Evolutionary conservation across 2,888 invertebrate genomes (phyloP), one percentile per base, ranked within the genome.

Genomic region (Callinectes sapidus): DNA sequence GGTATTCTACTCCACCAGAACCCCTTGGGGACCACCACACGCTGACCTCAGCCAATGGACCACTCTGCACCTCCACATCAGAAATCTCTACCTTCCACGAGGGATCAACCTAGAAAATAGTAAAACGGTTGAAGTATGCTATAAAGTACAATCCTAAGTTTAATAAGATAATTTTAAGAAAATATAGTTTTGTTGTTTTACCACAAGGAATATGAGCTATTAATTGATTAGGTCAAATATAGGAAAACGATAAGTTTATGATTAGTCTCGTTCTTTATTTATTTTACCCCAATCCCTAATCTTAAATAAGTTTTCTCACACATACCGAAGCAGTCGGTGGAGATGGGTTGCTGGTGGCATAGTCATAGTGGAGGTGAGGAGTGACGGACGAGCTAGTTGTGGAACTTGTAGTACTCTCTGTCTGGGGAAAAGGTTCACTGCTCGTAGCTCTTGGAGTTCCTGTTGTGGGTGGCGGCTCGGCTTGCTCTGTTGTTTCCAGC

Each of bases 21-120:
- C 92, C 92, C 18, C 92, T 88, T 14, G 90, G 61, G 28, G 39
- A 89, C 92, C 92, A 93, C 66, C 66, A 42, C 48, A 93, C 89
- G 5, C n/a, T 54, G 14, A 93, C 92, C 85, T 89, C 92, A 1
- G 92, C 92, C 48, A 92, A 39, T 6, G 48, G 77, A 39, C 90
- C 92, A 5, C 28, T 48, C 5, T 90, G 66, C 3, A 93, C 89
- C 32, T 81, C 87, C 89, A 93, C 71, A 8, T 88, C 87, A 55
- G 88, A 61, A 5, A 93, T 48, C 18, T 91, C 61, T 18, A 91
- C n/a, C 39, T 81, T 77, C 92, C 92, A 93, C 1, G 92, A 90
- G 16, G 89, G 85, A 91, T 93, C 92, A 81, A 93, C 86, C 92
- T 93, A 48, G 1, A 92, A 66, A n/a, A 2, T 1, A 13, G 28